A percentile compares a stretch with the other conserved stretches of the same genome.
These are phyloP conservation scores for Napeogenes inachia DNA, from an alignment of 2,888 invertebrate species.

Conservation along the genomic window DNA sequence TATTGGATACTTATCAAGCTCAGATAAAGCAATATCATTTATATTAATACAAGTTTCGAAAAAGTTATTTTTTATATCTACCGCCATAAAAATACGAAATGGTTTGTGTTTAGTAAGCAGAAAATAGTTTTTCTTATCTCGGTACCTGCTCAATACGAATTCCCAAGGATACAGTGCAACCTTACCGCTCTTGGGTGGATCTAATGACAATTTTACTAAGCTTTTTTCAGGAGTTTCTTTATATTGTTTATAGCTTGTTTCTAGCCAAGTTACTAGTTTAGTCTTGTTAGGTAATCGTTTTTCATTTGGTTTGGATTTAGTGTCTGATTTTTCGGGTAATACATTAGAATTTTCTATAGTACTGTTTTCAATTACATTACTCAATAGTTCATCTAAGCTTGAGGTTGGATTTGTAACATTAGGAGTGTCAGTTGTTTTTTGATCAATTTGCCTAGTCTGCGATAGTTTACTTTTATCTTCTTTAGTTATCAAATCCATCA, in stretches of 20 bases:
- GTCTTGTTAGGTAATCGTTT: constrained; percentile 38
- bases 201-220: constrained; percentile 42
- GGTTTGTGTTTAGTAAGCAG: constrained; percentile 52
- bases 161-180: constrained; percentile 57
- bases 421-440: constrained; percentile 15
- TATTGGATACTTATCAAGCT: constrained; percentile 56
- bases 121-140: constrained; percentile 56
- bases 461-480: constrained; percentile 9
- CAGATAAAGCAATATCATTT: constrained; percentile 52
- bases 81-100: constrained; percentile 59
- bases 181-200: constrained; percentile 52
- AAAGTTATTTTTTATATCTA: constrained; percentile 43
- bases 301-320: constrained; percentile 3
- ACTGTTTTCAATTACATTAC: constrained; percentile 14
- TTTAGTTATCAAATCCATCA: constrained; percentile 31
- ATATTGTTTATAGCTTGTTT: constrained; percentile 54
- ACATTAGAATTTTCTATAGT: background rate
- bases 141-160: constrained; percentile 59
- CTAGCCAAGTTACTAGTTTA: constrained; percentile 57
- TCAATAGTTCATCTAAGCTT: constrained; percentile 18
- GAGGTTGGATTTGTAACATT: constrained; percentile 9
- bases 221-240: constrained; percentile 47
- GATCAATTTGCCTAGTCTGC: constrained; percentile 3
- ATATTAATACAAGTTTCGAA: constrained; percentile 59
- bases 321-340: background rate